Conservation (phyloP, 2,888 invertebrate species). For the Thyatira batis region DNA sequence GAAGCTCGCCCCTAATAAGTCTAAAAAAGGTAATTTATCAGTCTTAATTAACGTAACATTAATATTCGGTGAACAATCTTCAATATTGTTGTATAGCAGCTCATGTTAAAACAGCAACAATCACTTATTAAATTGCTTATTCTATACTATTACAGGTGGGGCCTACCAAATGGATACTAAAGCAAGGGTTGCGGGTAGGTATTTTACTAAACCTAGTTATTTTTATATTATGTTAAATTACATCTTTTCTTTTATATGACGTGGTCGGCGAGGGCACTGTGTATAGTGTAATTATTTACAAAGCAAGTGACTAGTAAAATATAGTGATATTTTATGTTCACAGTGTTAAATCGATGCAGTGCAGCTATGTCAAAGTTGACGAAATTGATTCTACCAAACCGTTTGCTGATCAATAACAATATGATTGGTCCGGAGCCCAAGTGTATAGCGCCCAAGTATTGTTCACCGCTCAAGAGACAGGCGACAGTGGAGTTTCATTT, state of each 20-base stretch:
- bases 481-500: conserved; percentile 61
- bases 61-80: no score
- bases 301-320: conserved; percentile 1
- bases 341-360: conserved; percentile 73
- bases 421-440: conserved; percentile 47
- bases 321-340: conserved; percentile 51
- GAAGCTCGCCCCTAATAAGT: conserved; percentile 73
- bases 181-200: conserved; percentile 61
- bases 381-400: conserved; percentile 59
- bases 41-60: conserved; percentile 10
- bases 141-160: conserved; percentile 55
- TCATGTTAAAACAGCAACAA: no score
- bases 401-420: conserved; percentile 54
- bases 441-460: conserved; percentile 53
- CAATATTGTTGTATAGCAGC: no score
- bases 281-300: no score
- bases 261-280: no score
- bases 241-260: no score
- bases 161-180: conserved; percentile 47
- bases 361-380: conserved; percentile 57
- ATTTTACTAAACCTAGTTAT: conserved; percentile 14
- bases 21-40: conserved; percentile 35
- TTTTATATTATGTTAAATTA: no score
- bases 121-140: conserved; percentile 4
- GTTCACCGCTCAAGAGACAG: conserved; percentile 73